phyloP scores from a whole-genome alignment of 2,797 vertebrate species.

The Enteromius mattozi region DNA sequence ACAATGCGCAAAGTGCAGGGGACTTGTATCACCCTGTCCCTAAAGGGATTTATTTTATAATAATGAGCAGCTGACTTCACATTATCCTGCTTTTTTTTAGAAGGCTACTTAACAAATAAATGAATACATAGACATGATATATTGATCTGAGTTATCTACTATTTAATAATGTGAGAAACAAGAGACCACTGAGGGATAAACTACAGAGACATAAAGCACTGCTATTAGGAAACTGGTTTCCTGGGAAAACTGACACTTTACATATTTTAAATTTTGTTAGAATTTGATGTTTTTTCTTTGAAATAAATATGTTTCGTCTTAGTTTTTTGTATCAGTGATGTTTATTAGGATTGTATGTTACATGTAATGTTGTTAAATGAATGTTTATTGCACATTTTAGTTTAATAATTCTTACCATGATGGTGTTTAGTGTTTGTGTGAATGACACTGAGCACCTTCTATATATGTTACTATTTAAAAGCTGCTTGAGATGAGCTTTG shows the following conservation, averaged over 20 bases:
- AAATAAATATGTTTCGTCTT: no score
- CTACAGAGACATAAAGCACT: not conserved
- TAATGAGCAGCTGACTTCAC: not conserved
- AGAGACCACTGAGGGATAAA: not conserved
- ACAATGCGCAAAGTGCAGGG: slow-evolving; percentile 5
- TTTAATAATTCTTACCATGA: no score
- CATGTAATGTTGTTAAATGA: no score
- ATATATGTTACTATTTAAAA: no score
- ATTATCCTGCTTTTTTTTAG: not conserved
- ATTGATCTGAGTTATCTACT: not conserved
- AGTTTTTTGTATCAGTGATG: no score
- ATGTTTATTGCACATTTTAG: no score
- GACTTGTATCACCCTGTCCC: not conserved
- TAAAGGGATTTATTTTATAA: not conserved
- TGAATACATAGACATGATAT: not conserved
- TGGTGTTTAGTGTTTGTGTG: no score
- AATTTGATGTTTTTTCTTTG: no score
- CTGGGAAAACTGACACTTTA: not conserved
- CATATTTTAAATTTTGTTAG: not conserved
- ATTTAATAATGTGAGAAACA: not conserved
- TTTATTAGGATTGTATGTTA: no score
- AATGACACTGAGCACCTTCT: no score
- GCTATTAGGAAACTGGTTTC: not conserved
- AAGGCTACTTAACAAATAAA: not conserved
- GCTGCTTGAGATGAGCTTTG: no score